These are phyloP conservation scores for Stratiomys singularior DNA, from an alignment of 2,888 invertebrate genomes.

Conservation along the genomic window DNA sequence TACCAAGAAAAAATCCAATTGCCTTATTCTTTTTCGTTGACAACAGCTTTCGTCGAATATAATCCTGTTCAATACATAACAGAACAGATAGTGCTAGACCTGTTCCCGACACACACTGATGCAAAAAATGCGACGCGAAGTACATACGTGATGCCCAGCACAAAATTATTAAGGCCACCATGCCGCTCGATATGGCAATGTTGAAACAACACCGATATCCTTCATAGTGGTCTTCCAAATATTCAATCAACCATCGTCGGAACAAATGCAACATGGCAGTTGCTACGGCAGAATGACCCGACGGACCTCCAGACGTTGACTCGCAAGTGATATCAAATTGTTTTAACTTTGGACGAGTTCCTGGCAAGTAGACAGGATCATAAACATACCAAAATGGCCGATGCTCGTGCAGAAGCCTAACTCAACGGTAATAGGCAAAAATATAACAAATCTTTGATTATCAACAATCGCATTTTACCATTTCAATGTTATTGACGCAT, in stretches of 20 bases:
- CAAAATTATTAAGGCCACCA: slow-evolving; percentile 34
- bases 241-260: neutral
- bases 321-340: slow-evolving; percentile 76
- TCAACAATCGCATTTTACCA: no score
- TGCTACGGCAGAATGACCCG: slow-evolving; percentile 71
- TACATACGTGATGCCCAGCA: slow-evolving; percentile 69
- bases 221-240: neutral
- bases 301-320: slow-evolving; percentile 78
- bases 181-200: neutral
- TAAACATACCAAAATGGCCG: slow-evolving; percentile 82
- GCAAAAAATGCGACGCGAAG: slow-evolving; percentile 79
- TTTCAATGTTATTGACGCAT: slow-evolving; percentile 15
- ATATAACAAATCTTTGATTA: neutral
- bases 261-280: slow-evolving; percentile 55
- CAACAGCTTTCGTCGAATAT: slow-evolving; percentile 27
- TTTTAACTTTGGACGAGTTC: slow-evolving; percentile 59
- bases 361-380: slow-evolving; percentile 67
- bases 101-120: slow-evolving; percentile 74
- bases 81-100: slow-evolving; percentile 55
- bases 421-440: neutral
- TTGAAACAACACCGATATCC: neutral
- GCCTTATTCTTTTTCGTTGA: slow-evolving; percentile 6
- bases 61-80: slow-evolving; percentile 23
- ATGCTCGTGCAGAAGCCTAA: slow-evolving; percentile 66
- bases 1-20: slow-evolving; percentile 53